phyloP scores from a whole-genome alignment of 2,797 vertebrate species.

The Smutsia gigantea region DNA sequence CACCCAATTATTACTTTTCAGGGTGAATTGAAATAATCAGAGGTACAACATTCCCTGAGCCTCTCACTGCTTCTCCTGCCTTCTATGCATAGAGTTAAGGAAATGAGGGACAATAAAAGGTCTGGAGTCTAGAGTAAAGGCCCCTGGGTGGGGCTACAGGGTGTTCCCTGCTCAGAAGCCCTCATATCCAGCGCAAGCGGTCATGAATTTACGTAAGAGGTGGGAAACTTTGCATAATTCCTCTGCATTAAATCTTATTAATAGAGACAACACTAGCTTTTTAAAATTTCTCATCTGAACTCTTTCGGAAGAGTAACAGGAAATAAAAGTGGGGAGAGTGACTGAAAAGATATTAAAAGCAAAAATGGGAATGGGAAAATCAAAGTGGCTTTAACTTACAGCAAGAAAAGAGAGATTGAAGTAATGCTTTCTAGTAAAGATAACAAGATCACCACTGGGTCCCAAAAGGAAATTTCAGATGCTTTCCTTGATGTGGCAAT shows the following conservation, averaged over 20 bases:
- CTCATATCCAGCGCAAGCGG: neutral
- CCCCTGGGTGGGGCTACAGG: neutral
- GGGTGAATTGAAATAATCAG: neutral
- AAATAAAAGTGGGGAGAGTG: neutral
- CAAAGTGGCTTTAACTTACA: neutral
- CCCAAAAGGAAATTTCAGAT: neutral
- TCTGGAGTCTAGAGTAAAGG: neutral
- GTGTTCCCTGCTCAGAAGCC: too few relatives aligned
- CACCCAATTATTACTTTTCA: neutral
- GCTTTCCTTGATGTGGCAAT: slow-evolving; percentile 12
- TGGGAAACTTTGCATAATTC: neutral
- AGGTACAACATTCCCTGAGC: neutral
- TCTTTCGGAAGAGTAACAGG: neutral
- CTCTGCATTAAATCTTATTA: neutral
- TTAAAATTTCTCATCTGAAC: neutral
- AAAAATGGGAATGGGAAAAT: neutral
- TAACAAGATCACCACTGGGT: neutral
- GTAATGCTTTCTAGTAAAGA: neutral
- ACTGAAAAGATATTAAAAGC: neutral
- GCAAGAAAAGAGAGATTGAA: neutral
- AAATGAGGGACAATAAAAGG: neutral
- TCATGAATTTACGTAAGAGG: neutral
- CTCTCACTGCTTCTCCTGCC: neutral
- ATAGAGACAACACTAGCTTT: neutral
- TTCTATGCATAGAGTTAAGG: neutral